phyloP scores from a whole-genome alignment of 2,797 vertebrate species.

The Huso huso region DNA sequence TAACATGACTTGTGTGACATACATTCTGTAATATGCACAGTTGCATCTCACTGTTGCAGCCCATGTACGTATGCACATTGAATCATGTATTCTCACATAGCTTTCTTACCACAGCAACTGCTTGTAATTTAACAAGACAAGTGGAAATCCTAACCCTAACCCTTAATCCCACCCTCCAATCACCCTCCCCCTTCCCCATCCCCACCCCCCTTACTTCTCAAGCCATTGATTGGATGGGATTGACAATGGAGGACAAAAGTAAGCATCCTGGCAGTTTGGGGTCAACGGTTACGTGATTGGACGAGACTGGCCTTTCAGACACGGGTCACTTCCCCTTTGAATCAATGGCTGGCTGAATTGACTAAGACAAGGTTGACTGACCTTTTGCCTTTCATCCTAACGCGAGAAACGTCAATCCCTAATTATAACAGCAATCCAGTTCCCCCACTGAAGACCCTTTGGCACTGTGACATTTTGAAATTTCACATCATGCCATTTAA shows the following conservation, averaged over 20 bases:
- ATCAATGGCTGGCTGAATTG: slow-evolving; percentile 29
- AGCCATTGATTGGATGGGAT: background rate
- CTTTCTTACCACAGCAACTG: too few relatives aligned
- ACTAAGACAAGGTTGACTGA: slow-evolving; percentile 25
- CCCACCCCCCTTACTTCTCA: slow-evolving; percentile 2
- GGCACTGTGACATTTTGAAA: too few relatives aligned
- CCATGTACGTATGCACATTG: too few relatives aligned
- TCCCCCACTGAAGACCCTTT: too few relatives aligned
- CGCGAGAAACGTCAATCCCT: background rate
- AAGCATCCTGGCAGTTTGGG: slow-evolving; percentile 29
- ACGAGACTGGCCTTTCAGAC: slow-evolving; percentile 51
- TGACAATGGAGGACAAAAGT: background rate
- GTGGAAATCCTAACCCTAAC: background rate
- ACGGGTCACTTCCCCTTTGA: slow-evolving; percentile 51
- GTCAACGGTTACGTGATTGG: slow-evolving; percentile 48
- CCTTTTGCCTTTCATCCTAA: background rate
- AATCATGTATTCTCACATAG: too few relatives aligned
- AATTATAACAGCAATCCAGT: background rate
- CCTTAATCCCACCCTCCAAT: background rate
- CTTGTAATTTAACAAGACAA: background rate
- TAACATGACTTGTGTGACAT: too few relatives aligned
- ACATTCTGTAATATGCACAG: too few relatives aligned
- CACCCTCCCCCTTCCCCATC: background rate
- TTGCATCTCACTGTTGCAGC: too few relatives aligned
- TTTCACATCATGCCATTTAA: too few relatives aligned